Conservation (phyloP, 2,888 invertebrate genomes). For the Gnatocerus cornutus region DNA sequence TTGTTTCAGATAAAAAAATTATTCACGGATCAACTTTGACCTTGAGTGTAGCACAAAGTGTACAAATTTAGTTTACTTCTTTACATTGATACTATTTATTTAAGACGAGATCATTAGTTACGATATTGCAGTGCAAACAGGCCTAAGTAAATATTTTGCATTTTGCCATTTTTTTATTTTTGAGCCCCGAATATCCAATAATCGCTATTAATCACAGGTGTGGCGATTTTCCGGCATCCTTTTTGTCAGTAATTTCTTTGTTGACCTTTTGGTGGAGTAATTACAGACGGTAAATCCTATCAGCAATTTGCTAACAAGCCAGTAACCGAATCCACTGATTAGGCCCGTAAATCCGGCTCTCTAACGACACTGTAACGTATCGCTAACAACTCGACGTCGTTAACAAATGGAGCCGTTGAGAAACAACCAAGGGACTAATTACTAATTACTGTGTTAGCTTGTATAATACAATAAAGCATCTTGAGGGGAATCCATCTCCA, state of each 20-base stretch:
- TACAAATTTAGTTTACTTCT: no score
- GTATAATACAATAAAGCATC: constrained; percentile 53
- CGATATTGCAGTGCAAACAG: no score
- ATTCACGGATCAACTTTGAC: no score
- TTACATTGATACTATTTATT: no score
- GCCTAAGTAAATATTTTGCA: no score
- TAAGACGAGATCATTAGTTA: no score
- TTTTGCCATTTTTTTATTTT: no score
- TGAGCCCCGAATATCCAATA: no score
- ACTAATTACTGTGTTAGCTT: constrained; percentile 57
- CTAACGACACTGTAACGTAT: constrained; percentile 66
- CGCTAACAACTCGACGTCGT: constrained; percentile 62
- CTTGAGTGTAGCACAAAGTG: no score
- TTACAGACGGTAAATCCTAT: constrained; percentile 59
- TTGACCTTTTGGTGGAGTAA: constrained; percentile 49
- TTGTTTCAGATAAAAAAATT: no score
- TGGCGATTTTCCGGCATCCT: no score
- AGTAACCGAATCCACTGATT: constrained; percentile 64
- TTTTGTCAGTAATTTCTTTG: constrained; percentile 35
- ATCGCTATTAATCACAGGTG: no score
- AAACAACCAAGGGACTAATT: constrained; percentile 60
- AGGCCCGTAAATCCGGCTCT: constrained; percentile 63
- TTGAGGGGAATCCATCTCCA: constrained; percentile 34
- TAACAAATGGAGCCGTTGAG: constrained; percentile 63
- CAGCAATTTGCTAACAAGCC: constrained; percentile 63